phyloP scores from a whole-genome alignment of 1,140 invertebrate genomes.

The Caenorhabditis tropicalis region DNA sequence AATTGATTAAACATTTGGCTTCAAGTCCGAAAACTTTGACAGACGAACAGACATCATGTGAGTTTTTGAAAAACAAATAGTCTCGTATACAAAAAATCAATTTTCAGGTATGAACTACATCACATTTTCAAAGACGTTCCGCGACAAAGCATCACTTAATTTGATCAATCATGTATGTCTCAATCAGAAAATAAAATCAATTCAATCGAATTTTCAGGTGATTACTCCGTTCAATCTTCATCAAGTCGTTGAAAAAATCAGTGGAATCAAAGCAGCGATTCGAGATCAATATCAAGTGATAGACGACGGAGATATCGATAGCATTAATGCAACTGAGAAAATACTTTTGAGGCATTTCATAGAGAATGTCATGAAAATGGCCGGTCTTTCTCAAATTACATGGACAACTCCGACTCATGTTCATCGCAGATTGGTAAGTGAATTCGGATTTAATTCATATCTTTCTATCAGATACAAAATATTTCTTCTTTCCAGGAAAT shows the following conservation, averaged over 20 bases:
- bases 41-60: not conserved
- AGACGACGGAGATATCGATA: not conserved
- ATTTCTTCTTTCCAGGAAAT: conserved; percentile 3
- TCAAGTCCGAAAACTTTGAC: not conserved
- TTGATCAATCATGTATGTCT: not conserved
- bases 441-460: not conserved
- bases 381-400: not conserved
- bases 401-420: not conserved
- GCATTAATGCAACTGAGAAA: not conserved
- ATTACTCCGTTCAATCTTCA: not conserved
- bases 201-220: not conserved
- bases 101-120: not conserved
- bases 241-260: not conserved
- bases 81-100: too few species aligned
- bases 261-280: not conserved
- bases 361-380: not conserved
- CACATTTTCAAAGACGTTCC: not conserved
- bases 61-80: not conserved
- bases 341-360: not conserved
- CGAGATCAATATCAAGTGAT: too few species aligned
- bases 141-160: not conserved
- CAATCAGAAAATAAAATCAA: not conserved
- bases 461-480: not conserved
- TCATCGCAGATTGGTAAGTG: not conserved
- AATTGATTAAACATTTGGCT: not conserved